These are phyloP conservation scores for Liasis olivaceus DNA, from an alignment of 2,797 vertebrate genomes.

Conservation along the genomic window DNA sequence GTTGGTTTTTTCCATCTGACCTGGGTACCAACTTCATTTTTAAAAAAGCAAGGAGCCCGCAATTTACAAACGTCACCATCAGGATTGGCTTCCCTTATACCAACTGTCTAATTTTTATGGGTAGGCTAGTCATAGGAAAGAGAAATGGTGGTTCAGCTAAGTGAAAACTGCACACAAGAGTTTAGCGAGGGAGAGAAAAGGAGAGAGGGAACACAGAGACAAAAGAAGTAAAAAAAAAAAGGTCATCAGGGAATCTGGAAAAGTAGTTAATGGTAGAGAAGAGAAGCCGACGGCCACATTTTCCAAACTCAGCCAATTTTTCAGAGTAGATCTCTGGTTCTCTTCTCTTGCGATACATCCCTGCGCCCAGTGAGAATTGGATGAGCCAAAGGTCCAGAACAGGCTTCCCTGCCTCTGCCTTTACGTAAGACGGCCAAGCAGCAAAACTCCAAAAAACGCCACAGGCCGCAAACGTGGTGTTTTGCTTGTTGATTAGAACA, in stretches of 20 bases:
- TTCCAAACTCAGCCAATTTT: constrained; percentile 5
- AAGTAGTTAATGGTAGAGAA: background rate
- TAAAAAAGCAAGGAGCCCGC: background rate
- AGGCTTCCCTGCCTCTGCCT: constrained; percentile 18
- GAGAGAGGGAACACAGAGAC: background rate
- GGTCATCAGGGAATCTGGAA: background rate
- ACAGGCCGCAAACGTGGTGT: constrained; percentile 1
- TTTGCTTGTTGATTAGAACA: constrained; percentile 37
- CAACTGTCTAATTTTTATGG: background rate
- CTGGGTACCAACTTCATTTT: background rate
- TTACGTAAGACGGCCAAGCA: constrained; percentile 19
- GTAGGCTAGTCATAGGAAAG: background rate
- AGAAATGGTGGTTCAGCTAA: background rate
- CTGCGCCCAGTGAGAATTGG: background rate
- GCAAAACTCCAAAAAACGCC: constrained; percentile 38
- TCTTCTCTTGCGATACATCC: background rate
- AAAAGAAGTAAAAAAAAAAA: background rate
- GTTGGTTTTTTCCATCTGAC: background rate
- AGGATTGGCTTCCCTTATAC: background rate
- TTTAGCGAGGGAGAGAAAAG: background rate
- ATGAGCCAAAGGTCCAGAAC: background rate
- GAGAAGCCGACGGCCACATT: background rate
- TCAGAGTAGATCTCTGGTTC: background rate
- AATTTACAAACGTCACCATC: background rate
- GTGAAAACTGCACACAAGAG: background rate